Conservation (phyloP, 2,113 vertebrate genomes). For the Prolemur simus region DNA sequence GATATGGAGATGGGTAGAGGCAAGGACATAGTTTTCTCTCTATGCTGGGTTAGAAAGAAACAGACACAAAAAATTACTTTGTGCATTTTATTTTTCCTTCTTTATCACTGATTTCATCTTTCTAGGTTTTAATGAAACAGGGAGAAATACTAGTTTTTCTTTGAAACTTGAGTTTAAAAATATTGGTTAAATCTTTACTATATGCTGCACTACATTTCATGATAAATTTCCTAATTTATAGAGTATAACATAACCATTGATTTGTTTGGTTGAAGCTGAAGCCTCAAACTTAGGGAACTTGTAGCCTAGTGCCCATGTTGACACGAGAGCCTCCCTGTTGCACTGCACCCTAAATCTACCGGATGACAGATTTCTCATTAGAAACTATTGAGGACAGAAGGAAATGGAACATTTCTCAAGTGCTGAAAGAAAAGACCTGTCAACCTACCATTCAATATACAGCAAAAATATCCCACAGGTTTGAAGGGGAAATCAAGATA, state of each 20-base stretch:
- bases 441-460: not conserved
- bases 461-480: not conserved
- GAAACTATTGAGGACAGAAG: not conserved
- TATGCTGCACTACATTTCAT: not conserved
- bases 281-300: not conserved
- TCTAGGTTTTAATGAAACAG: not conserved
- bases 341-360: not conserved
- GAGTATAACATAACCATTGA: not conserved
- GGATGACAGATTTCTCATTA: not conserved
- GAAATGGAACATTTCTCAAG: not conserved
- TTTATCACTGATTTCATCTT: not conserved
- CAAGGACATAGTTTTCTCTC: not conserved
- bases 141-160: slow-evolving; percentile 1
- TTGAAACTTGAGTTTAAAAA: not conserved
- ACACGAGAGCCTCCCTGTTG: not conserved
- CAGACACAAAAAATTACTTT: slow-evolving; percentile 47
- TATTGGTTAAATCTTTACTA: not conserved
- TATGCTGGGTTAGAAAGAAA: slow-evolving; percentile 39
- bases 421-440: not conserved
- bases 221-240: not conserved
- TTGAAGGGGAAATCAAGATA: not conserved
- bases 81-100: not conserved
- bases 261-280: not conserved
- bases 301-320: not conserved
- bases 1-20: not conserved